phyloP scores from a whole-genome alignment of 2,888 invertebrate species.

The Lithophane semibrunnea region DNA sequence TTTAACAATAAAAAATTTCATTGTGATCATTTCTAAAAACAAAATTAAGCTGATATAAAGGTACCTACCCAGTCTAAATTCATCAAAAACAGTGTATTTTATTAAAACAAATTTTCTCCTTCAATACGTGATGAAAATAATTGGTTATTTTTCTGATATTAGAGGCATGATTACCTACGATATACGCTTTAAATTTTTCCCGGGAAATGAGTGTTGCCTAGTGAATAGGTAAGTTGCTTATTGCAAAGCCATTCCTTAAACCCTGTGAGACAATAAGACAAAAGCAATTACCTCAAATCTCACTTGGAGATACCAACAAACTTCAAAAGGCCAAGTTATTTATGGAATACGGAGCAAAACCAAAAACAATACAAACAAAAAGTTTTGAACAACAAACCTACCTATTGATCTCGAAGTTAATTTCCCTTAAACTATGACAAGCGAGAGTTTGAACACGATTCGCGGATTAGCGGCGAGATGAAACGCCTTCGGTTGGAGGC shows the following conservation, averaged over 20 bases:
- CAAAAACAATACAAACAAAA: slow-evolving; percentile 47
- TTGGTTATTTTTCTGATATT: not conserved
- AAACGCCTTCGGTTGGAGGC: slow-evolving; percentile 51
- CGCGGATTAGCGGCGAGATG: slow-evolving; percentile 68
- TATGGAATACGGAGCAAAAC: slow-evolving; percentile 30
- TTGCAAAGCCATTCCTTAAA: not conserved
- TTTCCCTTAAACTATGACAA: slow-evolving; percentile 68
- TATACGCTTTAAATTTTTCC: not conserved
- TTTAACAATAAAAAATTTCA: not conserved
- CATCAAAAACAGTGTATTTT: too few species aligned
- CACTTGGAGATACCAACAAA: slow-evolving; percentile 6
- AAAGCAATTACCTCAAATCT: slow-evolving; percentile 33
- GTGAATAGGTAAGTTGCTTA: not conserved
- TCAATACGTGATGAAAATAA: not conserved
- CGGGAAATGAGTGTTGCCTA: not conserved
- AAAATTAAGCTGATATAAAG: not conserved
- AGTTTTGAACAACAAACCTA: slow-evolving; percentile 55
- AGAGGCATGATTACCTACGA: not conserved
- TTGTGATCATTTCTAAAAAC: not conserved
- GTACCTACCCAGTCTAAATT: too few species aligned
- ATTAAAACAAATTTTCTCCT: not conserved
- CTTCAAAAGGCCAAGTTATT: slow-evolving; percentile 41
- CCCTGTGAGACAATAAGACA: slow-evolving; percentile 25
- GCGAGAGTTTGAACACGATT: slow-evolving; percentile 69
- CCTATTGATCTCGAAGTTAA: slow-evolving; percentile 62